phyloP scores from a whole-genome alignment of 2,888 invertebrate genomes.

The Synanthedon formicaeformis region DNA sequence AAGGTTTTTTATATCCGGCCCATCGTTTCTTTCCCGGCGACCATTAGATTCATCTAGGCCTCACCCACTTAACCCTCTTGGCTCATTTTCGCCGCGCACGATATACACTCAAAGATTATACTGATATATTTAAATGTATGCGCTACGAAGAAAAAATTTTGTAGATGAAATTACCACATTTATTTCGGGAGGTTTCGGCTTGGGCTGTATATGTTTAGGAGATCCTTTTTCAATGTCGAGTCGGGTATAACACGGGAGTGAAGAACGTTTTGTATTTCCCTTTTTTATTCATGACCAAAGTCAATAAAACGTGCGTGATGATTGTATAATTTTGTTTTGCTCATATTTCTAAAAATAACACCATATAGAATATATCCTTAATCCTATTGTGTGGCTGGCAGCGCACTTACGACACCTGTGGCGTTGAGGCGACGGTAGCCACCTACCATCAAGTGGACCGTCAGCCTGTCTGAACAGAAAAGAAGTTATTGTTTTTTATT shows the following conservation, averaged over 20 bases:
- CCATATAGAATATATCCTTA: too few relatives aligned
- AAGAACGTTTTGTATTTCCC: constrained; percentile 6
- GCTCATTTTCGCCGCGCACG: constrained; percentile 35
- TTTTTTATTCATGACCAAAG: constrained; percentile 12
- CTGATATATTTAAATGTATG: constrained; percentile 59
- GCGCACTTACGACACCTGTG: too few relatives aligned
- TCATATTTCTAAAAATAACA: background rate
- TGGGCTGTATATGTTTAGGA: constrained; percentile 33
- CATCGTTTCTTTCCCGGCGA: constrained; percentile 22
- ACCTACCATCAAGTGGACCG: too few relatives aligned
- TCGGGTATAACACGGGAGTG: constrained; percentile 13
- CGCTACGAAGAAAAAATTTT: constrained; percentile 34
- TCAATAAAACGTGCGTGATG: constrained; percentile 7
- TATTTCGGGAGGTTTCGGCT: constrained; percentile 40
- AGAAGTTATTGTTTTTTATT: too few relatives aligned
- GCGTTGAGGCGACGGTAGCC: too few relatives aligned
- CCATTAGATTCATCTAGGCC: constrained; percentile 21
- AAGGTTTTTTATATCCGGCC: constrained; percentile 1
- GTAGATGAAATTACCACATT: constrained; percentile 56
- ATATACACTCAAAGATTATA: constrained; percentile 42
- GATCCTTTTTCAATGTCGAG: constrained; percentile 48
- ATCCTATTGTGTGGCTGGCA: too few relatives aligned
- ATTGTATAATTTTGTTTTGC: background rate
- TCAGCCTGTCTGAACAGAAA: too few relatives aligned
- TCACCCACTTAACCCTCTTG: constrained; percentile 26